Evolutionary conservation across 2,888 invertebrate species (phyloP), one percentile per base, ranked within the genome.

Genomic region (Ophion slaviceki): DNA sequence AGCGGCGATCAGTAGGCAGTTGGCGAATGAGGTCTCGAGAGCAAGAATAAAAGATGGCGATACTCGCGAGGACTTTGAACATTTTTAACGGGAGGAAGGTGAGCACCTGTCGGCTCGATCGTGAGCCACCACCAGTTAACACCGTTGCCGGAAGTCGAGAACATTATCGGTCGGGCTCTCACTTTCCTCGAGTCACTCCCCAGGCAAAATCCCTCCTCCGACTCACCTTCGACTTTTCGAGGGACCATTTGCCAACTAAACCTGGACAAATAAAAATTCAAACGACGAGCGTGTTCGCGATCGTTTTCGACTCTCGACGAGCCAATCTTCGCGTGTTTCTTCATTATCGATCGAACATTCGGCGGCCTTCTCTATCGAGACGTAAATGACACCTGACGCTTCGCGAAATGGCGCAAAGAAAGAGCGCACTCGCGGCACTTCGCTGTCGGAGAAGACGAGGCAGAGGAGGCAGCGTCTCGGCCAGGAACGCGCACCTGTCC

Each of bases 51-150:
- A 79, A 74, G 20, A 66, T 72, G 53, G 40, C 36, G 36, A 72
- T 61, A 36, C 53, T 36, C 20, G 57, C 40, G 40, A 67, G 66
- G 17, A 53, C 11, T 24, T 20, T 40, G 77, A 40, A 57, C 24
- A 76, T 64, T n/a, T 79, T 74, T 7, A 47, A 40, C 8, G 78
- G 28, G 14, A 47, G 47, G 67, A 61, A 28, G 24, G 40, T 6
- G 24, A 57, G 72, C 85, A 85, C 82, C 85, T 85, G 85, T 82
- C 79, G 68, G 68, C 62, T 81, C 81, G 79, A 85, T 85, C 85
- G 70, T 70, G 75, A 76, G 62, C 61, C 78, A 62, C 20, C 74
- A 81, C 53, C 53, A 53, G 53, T 78, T 78, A 74, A 72, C 76
- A 80, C 71, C 66, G 57, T 53, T 77, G 67, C 77, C 67, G 71